A percentile compares a stretch with the other conserved stretches of the same genome.
These are phyloP conservation scores for Sarcophaga variegata DNA, from an alignment of 2,888 invertebrate genomes.

Conservation along the genomic window DNA sequence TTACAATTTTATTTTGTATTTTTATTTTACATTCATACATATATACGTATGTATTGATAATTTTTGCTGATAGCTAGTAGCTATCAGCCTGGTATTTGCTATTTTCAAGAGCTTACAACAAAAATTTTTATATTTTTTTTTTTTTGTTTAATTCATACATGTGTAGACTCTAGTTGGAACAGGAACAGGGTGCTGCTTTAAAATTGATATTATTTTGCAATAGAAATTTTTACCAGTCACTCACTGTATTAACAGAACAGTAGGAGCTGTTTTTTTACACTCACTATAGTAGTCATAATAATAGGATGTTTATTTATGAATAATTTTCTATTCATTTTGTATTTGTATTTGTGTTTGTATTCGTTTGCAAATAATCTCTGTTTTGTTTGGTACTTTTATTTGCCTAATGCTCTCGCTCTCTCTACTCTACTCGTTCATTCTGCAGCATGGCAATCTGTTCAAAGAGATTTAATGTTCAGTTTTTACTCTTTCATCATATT, in stretches of 20 bases:
- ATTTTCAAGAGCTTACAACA: background rate
- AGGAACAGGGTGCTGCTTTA: too few species aligned
- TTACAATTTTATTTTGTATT: constrained; percentile 35
- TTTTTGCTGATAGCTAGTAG: constrained; percentile 16
- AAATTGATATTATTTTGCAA: too few species aligned
- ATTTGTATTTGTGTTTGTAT: constrained; percentile 37
- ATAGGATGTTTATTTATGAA: background rate
- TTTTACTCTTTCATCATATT: background rate
- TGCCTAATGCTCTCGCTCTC: background rate
- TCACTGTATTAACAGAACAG: background rate
- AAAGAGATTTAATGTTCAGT: background rate
- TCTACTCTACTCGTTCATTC: background rate
- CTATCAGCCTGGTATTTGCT: background rate
- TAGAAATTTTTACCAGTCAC: background rate
- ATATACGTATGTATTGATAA: constrained; percentile 48
- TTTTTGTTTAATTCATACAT: too few species aligned
- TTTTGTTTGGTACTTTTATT: constrained; percentile 2
- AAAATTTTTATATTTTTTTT: too few species aligned
- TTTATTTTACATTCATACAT: too few species aligned
- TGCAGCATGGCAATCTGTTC: too few species aligned
- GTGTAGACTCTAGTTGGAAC: too few species aligned
- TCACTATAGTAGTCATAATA: background rate
- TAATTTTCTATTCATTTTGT: background rate
- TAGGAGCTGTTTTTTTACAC: background rate
- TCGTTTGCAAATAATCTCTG: constrained; percentile 38